A percentile compares a stretch with the other conserved stretches of the same genome.
These are phyloP conservation scores for Microtus californicus DNA, from an alignment of 2,797 vertebrate genomes.

Conservation along the genomic window DNA sequence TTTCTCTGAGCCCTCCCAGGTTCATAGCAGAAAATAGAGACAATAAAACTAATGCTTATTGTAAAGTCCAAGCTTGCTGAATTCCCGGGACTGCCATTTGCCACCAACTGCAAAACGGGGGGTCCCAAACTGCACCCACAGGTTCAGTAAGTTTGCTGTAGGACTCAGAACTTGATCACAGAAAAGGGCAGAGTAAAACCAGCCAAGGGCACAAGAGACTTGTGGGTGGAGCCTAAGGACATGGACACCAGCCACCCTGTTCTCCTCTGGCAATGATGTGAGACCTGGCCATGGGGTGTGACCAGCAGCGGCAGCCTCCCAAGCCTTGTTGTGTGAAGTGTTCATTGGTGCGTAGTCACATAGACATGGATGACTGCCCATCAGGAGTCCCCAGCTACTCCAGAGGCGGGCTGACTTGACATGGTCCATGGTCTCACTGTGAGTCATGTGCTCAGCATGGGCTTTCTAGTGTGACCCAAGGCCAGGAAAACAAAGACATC, in stretches of 20 bases:
- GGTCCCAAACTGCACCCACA: background rate
- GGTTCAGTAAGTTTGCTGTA: background rate
- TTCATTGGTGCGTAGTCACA: background rate
- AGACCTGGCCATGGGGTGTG: too few relatives aligned
- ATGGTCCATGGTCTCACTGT: background rate
- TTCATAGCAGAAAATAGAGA: background rate
- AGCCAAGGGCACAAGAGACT: background rate
- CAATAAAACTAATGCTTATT: background rate
- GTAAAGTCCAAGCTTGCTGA: background rate
- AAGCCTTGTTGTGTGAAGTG: background rate
- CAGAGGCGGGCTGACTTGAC: background rate
- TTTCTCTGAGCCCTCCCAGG: background rate
- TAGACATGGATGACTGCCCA: background rate
- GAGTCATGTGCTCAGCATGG: background rate
- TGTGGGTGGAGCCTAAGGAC: background rate
- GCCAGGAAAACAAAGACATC: background rate
- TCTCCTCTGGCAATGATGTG: background rate
- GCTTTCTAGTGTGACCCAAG: background rate
- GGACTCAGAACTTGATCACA: background rate
- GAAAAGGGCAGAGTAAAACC: background rate
- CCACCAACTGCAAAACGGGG: background rate
- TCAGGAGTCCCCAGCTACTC: background rate
- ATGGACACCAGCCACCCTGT: background rate
- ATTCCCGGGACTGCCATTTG: background rate
- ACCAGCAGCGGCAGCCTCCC: background rate